These are phyloP conservation scores for Drosophila orosa DNA, from an alignment of 1,140 invertebrate genomes.

Conservation along the genomic window DNA sequence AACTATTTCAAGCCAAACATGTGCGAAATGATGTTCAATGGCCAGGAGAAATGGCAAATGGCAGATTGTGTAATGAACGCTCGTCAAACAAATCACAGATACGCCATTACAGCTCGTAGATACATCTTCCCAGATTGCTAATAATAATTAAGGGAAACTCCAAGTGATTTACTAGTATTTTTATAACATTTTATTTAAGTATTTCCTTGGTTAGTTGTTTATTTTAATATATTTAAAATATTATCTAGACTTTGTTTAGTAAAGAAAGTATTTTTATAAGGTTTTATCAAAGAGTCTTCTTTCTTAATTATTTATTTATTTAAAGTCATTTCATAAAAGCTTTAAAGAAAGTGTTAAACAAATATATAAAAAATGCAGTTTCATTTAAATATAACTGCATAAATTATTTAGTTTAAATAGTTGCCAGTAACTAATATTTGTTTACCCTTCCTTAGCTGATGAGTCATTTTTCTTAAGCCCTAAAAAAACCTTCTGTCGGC, in stretches of 20 bases:
- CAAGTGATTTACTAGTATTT: neutral
- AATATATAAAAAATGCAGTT: too few relatives aligned
- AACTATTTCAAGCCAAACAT: slow-evolving; percentile 35
- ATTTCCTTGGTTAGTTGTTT: neutral
- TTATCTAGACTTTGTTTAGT: neutral
- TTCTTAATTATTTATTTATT: neutral
- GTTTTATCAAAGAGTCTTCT: too few relatives aligned
- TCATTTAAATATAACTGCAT: too few relatives aligned
- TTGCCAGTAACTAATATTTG: neutral
- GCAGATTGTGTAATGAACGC: slow-evolving; percentile 64
- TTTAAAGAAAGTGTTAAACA: too few relatives aligned
- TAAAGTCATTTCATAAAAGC: neutral
- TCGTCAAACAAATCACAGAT: slow-evolving; percentile 54
- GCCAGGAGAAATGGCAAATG: slow-evolving; percentile 4
- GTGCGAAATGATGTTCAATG: slow-evolving; percentile 49
- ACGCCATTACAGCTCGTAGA: neutral
- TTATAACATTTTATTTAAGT: neutral
- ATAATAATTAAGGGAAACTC: neutral
- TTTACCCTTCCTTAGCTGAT: neutral
- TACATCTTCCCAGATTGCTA: neutral
- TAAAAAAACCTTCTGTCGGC: too few relatives aligned
- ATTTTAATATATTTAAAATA: neutral
- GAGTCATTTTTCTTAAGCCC: neutral
- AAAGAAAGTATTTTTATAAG: neutral
- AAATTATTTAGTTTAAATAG: neutral